Percentiles rank a stretch among this genome's conserved stretches.
phyloP scores from a whole-genome alignment of 2,888 invertebrate genomes.

The Drosophila buzzatii region DNA sequence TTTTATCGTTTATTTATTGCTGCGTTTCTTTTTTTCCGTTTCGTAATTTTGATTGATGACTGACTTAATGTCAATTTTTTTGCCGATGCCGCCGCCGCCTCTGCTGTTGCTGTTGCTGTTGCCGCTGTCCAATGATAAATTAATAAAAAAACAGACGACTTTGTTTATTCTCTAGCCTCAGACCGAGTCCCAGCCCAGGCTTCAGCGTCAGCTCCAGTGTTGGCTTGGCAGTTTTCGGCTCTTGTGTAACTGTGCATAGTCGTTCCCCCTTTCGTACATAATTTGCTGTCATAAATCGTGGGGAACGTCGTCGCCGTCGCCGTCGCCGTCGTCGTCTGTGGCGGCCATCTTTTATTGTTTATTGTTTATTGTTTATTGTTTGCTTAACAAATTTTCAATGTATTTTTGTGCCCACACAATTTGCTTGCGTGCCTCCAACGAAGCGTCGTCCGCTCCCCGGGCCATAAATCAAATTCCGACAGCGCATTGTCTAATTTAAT shows the following conservation, averaged over 20 bases:
- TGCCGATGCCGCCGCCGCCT: constrained; percentile 3
- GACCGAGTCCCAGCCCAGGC: constrained; percentile 5
- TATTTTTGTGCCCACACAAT: constrained; percentile 61
- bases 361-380: constrained; percentile 74
- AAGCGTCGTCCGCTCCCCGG: constrained; percentile 32
- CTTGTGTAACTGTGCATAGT: constrained; percentile 50
- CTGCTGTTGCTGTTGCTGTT: constrained; percentile 9
- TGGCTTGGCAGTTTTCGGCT: constrained; percentile 27
- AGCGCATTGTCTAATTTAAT: constrained; percentile 82
- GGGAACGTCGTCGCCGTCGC: constrained; percentile 33
- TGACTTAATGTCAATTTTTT: constrained; percentile 72
- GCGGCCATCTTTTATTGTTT: constrained; percentile 79
- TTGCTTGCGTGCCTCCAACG: constrained; percentile 68
- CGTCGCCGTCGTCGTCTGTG: constrained; percentile 31
- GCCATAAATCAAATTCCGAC: constrained; percentile 82
- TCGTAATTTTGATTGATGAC: constrained; percentile 85
- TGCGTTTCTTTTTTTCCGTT: constrained; percentile 66
- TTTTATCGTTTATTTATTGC: constrained; percentile 83
- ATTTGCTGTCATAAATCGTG: constrained; percentile 74
- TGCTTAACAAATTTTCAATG: constrained; percentile 76
- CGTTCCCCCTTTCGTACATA: constrained; percentile 55
- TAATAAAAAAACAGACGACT: constrained; percentile 74
- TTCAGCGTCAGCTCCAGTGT: constrained; percentile 14
- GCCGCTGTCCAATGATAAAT: constrained; percentile 77
- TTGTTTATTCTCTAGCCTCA: constrained; percentile 47